phyloP scores from a whole-genome alignment of 35 echinoderm and acorn worm genomes.

The Heliocidaris erythrogramma region DNA sequence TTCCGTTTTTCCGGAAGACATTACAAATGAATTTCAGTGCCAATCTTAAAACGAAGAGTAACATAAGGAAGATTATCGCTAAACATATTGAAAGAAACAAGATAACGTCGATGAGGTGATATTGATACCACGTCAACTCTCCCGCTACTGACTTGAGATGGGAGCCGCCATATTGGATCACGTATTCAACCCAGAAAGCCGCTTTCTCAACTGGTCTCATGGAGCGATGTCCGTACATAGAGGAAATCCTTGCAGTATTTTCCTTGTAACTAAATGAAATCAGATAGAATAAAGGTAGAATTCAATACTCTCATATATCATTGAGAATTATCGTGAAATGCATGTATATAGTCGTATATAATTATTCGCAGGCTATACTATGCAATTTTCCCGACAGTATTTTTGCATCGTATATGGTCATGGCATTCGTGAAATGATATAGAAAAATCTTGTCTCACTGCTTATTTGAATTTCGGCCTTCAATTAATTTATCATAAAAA shows the following conservation, averaged over 20 bases:
- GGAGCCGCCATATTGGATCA: slow-evolving; percentile 35
- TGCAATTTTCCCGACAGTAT: too few species aligned
- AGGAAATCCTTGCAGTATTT: slow-evolving; percentile 33
- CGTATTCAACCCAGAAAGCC: slow-evolving; percentile 52
- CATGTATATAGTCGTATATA: too few species aligned
- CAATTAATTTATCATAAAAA: too few species aligned
- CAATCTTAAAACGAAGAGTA: not conserved
- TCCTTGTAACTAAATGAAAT: slow-evolving; percentile 24
- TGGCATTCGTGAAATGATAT: too few species aligned
- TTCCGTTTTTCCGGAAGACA: not conserved
- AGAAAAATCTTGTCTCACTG: too few species aligned
- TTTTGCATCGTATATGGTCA: too few species aligned
- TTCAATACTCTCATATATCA: too few species aligned
- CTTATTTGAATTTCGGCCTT: too few species aligned
- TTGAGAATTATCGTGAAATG: too few species aligned
- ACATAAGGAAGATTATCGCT: not conserved
- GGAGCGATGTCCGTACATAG: slow-evolving; percentile 28
- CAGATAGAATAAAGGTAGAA: not conserved
- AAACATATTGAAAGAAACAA: not conserved
- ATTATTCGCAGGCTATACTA: too few species aligned
- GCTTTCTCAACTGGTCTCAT: slow-evolving; percentile 21
- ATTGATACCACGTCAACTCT: not conserved
- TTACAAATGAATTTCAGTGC: not conserved
- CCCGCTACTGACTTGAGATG: slow-evolving; percentile 25
- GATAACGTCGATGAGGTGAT: slow-evolving; percentile 37